These are phyloP conservation scores for Rutpela maculata DNA, from an alignment of 2,888 invertebrate genomes.

Conservation along the genomic window DNA sequence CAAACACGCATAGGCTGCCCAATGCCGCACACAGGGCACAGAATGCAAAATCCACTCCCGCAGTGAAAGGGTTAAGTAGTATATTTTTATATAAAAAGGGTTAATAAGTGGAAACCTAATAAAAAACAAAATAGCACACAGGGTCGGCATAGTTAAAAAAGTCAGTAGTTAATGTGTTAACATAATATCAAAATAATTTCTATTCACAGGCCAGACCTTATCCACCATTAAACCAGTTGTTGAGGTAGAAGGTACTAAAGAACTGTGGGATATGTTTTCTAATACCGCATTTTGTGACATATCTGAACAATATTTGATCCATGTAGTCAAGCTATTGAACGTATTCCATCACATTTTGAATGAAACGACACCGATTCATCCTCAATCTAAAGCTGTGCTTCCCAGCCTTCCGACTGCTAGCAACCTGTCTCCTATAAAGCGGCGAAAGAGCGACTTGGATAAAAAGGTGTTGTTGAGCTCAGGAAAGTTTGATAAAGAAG, in stretches of 20 bases:
- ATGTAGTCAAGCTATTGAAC: slow-evolving; percentile 83
- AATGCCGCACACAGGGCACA: too few relatives aligned
- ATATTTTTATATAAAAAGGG: too few relatives aligned
- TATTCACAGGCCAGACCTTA: slow-evolving; percentile 60
- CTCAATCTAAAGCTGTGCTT: slow-evolving; percentile 76
- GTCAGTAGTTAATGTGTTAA: too few relatives aligned
- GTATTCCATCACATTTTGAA: slow-evolving; percentile 86
- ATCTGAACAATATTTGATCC: slow-evolving; percentile 81
- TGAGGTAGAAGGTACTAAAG: slow-evolving; percentile 54
- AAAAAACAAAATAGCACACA: too few relatives aligned
- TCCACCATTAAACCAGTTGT: slow-evolving; percentile 58
- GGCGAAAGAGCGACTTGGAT: slow-evolving; percentile 71
- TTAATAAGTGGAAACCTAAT: too few relatives aligned
- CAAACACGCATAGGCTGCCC: too few relatives aligned
- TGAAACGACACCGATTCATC: slow-evolving; percentile 78
- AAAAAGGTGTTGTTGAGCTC: slow-evolving; percentile 64
- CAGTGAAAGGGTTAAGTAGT: too few relatives aligned
- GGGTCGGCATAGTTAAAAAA: too few relatives aligned
- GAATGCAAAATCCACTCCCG: too few relatives aligned
- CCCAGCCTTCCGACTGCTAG: slow-evolving; percentile 75
- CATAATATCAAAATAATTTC: too few relatives aligned
- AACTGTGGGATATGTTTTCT: slow-evolving; percentile 72
- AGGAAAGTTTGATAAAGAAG: slow-evolving; percentile 65
- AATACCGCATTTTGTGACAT: slow-evolving; percentile 74
- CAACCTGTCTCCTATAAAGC: slow-evolving; percentile 73